Percentiles rank a stretch among this genome's conserved stretches.
These are phyloP conservation scores for Vesta saturnalis DNA, from an alignment of 2,888 invertebrate genomes.

Conservation along the genomic window DNA sequence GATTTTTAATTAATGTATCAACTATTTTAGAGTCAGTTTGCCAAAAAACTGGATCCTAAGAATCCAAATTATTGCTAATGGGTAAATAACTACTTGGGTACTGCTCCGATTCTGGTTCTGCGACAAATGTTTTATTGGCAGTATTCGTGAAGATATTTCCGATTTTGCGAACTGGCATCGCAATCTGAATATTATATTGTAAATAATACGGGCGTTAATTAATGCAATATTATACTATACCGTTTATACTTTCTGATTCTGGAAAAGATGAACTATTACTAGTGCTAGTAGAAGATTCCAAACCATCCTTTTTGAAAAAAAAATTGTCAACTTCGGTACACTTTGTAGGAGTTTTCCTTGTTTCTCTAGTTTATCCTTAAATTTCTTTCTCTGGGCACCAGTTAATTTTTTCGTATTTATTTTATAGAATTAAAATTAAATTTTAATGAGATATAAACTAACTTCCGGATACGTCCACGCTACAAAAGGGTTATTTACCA, in stretches of 20 bases:
- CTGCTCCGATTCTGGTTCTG: not conserved
- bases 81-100: not conserved
- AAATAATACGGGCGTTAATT: not conserved
- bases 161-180: not conserved
- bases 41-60: not conserved
- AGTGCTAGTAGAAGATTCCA: not conserved
- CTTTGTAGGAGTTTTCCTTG: not conserved
- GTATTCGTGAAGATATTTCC: not conserved
- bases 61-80: not conserved
- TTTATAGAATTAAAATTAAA: not conserved
- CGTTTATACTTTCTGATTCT: not conserved
- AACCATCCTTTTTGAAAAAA: not conserved
- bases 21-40: not conserved
- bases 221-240: slow-evolving; percentile 3
- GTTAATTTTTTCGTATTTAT: not conserved
- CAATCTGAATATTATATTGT: not conserved
- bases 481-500: not conserved
- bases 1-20: not conserved
- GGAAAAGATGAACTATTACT: slow-evolving; percentile 2
- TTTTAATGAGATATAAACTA: not conserved
- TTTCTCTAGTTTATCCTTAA: not conserved
- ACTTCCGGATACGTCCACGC: not conserved
- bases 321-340: slow-evolving; percentile 1
- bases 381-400: not conserved
- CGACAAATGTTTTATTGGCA: not conserved